Evolutionary conservation across 2,888 invertebrate genomes (phyloP), one percentile per base, ranked within the genome.

Genomic region (Drosophila mulleri): DNA sequence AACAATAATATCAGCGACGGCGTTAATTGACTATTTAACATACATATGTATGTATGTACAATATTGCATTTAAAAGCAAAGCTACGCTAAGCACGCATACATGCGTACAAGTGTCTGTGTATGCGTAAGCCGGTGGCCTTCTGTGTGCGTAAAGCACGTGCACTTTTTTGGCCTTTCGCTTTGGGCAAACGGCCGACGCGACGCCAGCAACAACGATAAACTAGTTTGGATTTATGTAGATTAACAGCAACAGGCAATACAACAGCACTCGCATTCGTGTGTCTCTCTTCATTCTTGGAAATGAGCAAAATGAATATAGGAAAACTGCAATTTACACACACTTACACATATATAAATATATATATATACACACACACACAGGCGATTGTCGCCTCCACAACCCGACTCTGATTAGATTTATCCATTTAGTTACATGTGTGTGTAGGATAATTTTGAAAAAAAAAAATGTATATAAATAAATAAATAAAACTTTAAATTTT

Each of bases 71-170:
- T 60, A 62, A 63, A 67, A 50, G 37, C 12, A 23, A 23, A 50
- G 26, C 45, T 26, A 16, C 52, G n/a, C 44, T 44, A 39, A 20
- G 9, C 26, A 54, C 7, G n/a, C 7, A 41, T 41, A 16, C 52
- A 37, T 9, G 0, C 4, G 3, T 37, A 3, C 8, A 3, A 26
- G 11, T 26, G 14, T 8, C 3, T 47, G 16, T 32, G 18, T 39
- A 35, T 63, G 32, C 26, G 57, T 57, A 29, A 52, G 63, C 48
- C 37, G 26, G 26, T 48, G 60, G 47, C 61, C 70, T 75, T 61
- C 50, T 76, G 39, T 68, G 35, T 74, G 80, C 67, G 64, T 67
- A 67, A 72, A 88, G 79, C 88, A 84, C 87, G 83, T 84, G 83
- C 86, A 74, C 72, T 86, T 72, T 65, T 60, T 65, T 53, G 62